These are phyloP conservation scores for Aphaenogaster floridana DNA, from an alignment of 1,140 invertebrate genomes.

Conservation along the genomic window DNA sequence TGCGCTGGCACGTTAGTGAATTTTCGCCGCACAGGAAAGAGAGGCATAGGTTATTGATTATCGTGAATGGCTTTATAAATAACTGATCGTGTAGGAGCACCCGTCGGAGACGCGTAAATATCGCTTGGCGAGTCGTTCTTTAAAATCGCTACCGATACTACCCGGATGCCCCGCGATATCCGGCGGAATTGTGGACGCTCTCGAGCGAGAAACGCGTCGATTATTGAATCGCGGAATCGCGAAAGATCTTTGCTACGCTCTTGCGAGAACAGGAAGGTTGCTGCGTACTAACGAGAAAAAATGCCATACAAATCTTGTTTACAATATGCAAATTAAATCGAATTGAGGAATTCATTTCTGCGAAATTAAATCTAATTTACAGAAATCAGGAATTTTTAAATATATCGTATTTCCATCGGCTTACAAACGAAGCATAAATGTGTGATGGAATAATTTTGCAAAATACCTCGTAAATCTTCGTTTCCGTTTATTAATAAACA, in stretches of 20 bases:
- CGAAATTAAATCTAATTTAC: background rate
- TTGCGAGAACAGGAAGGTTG: background rate
- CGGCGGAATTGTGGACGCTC: background rate
- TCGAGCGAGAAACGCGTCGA: background rate
- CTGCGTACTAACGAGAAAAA: background rate
- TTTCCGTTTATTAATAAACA: slow-evolving; percentile 33
- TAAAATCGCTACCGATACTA: slow-evolving; percentile 62
- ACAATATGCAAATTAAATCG: background rate
- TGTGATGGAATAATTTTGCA: slow-evolving; percentile 5
- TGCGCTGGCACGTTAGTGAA: slow-evolving; percentile 73
- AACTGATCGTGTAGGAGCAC: slow-evolving; percentile 82
- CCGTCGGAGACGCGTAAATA: slow-evolving; percentile 79
- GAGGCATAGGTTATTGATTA: slow-evolving; percentile 86
- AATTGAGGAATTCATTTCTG: background rate
- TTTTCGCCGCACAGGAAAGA: slow-evolving; percentile 72
- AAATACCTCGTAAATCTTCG: background rate
- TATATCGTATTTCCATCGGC: background rate
- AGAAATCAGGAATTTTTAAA: background rate
- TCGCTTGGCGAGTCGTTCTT: slow-evolving; percentile 74
- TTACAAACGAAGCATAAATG: background rate
- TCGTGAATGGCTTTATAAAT: slow-evolving; percentile 86
- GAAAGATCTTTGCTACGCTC: background rate
- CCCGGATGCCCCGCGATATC: background rate
- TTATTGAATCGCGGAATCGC: background rate
- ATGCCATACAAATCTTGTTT: background rate